Evolutionary conservation across 2,888 invertebrate species (phyloP).

Genomic region (Himalopsyche anomala): DNA sequence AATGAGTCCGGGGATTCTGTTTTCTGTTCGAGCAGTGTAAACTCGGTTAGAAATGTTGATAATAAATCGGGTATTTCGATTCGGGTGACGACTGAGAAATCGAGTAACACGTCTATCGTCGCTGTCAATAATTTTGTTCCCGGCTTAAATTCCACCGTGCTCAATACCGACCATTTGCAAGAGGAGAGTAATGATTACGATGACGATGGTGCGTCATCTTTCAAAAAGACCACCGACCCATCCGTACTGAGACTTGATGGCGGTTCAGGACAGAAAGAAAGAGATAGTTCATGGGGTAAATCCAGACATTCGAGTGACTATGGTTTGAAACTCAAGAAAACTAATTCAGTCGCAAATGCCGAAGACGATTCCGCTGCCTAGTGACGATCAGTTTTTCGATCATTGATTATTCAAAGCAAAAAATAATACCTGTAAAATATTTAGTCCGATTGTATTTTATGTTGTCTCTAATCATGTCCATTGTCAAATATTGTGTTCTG

Average conservation of each 20-base stretch:
- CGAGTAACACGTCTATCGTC: background rate
- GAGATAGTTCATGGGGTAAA: background rate
- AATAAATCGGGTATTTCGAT: conserved; percentile 1
- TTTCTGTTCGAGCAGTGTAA: background rate
- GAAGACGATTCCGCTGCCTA: conserved; percentile 19
- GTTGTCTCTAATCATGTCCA: too few species aligned
- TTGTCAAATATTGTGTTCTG: too few species aligned
- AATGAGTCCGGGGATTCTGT: background rate
- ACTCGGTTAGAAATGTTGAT: background rate
- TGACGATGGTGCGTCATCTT: background rate
- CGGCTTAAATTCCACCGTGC: background rate
- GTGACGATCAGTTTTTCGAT: background rate
- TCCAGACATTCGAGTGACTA: conserved; percentile 19
- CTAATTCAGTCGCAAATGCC: background rate
- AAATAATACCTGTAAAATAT: conserved; percentile 7
- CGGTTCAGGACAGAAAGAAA: conserved; percentile 1
- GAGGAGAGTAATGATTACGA: conserved; percentile 20
- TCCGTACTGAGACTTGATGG: conserved; percentile 51
- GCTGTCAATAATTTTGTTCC: conserved; percentile 8
- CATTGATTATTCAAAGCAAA: background rate
- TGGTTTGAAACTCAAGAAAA: background rate
- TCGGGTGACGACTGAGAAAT: background rate
- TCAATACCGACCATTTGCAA: conserved; percentile 26
- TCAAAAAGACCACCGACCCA: conserved; percentile 24
- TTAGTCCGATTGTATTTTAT: background rate